Evolutionary conservation across 2,888 invertebrate genomes (phyloP).

Genomic region (Carpatolechia fugitivella): DNA sequence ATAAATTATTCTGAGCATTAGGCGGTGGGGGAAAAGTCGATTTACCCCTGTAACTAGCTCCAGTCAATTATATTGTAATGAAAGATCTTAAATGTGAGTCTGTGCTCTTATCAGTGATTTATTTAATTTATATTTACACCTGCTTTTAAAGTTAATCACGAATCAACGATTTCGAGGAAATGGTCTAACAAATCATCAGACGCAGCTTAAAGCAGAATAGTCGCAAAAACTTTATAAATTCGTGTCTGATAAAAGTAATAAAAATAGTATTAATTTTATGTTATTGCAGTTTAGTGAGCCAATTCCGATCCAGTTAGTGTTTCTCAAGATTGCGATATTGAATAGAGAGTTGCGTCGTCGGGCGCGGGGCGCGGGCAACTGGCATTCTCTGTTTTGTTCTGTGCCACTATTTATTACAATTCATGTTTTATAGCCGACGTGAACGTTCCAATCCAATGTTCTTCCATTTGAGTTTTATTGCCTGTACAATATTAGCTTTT

Average conservation of each 20-base stretch:
- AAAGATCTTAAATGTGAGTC: slow-evolving; percentile 4
- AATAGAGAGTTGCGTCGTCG: slow-evolving; percentile 49
- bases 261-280: slow-evolving; percentile 39
- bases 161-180: no score
- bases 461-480: slow-evolving; percentile 20
- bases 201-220: background rate
- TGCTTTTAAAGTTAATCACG: no score
- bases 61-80: slow-evolving; percentile 18
- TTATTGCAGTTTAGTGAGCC: slow-evolving; percentile 49
- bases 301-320: slow-evolving; percentile 61
- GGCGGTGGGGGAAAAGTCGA: slow-evolving; percentile 30
- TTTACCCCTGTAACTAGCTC: slow-evolving; percentile 29
- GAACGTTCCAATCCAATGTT: slow-evolving; percentile 17
- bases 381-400: slow-evolving; percentile 43
- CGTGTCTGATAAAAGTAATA: slow-evolving; percentile 18
- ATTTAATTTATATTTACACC: background rate
- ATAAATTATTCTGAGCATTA: slow-evolving; percentile 36
- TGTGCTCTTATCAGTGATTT: background rate
- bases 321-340: slow-evolving; percentile 67
- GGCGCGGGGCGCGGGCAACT: no score
- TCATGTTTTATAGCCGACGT: slow-evolving; percentile 21
- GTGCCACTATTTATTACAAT: slow-evolving; percentile 32
- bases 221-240: slow-evolving; percentile 5
- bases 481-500: slow-evolving; percentile 15
- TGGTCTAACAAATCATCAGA: no score